phyloP scores from a whole-genome alignment of 2,888 invertebrate species.

The Acanthosepion lycidas region DNA sequence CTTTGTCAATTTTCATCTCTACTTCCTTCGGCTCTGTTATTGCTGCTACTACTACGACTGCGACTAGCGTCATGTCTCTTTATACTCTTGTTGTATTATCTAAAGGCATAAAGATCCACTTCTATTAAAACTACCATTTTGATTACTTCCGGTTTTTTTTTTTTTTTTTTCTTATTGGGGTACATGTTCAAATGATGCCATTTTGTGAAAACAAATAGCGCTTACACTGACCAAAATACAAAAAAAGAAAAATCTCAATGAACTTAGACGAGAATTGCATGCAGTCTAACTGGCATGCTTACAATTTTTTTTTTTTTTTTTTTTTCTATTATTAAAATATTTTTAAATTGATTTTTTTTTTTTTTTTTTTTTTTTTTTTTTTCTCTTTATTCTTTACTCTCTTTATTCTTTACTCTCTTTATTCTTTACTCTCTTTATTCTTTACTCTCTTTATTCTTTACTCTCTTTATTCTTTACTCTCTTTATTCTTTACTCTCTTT shows the following conservation, averaged over 20 bases:
- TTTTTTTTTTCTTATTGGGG: neutral
- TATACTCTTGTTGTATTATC: neutral
- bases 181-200: neutral
- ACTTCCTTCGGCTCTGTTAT: neutral
- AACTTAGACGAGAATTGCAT: neutral
- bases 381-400: too few relatives aligned
- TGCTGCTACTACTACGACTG: neutral
- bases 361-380: neutral
- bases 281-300: neutral
- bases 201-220: neutral
- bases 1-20: neutral
- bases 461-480: too few relatives aligned
- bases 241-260: neutral
- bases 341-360: too few relatives aligned
- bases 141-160: neutral
- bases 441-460: too few relatives aligned
- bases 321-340: neutral
- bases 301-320: neutral
- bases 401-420: too few relatives aligned
- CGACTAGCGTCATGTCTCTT: neutral
- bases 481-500: too few relatives aligned
- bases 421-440: too few relatives aligned
- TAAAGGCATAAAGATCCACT: neutral
- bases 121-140: neutral
- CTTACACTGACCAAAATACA: neutral